A percentile compares a stretch with the other conserved stretches of the same genome.
phyloP scores from a whole-genome alignment of 2,888 invertebrate genomes.

The Coenonympha glycerion region DNA sequence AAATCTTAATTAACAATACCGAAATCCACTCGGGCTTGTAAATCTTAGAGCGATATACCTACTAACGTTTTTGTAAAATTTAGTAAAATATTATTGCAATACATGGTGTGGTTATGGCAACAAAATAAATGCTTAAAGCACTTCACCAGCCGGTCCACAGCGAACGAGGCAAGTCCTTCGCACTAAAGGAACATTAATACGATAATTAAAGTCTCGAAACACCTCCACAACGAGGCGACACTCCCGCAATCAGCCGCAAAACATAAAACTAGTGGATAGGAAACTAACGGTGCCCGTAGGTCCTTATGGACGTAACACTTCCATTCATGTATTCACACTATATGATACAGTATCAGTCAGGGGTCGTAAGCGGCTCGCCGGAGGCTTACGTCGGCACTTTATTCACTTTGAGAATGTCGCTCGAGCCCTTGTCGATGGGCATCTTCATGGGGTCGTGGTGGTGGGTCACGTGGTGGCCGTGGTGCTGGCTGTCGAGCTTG shows the following conservation, averaged over 20 bases:
- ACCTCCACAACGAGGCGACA: constrained; percentile 59
- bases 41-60: constrained; percentile 67
- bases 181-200: constrained; percentile 72
- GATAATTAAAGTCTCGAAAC: constrained; percentile 54
- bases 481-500: constrained; percentile 83
- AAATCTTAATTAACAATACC: constrained; percentile 76
- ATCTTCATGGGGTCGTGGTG: constrained; percentile 84
- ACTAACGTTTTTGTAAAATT: constrained; percentile 70
- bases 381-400: constrained; percentile 85
- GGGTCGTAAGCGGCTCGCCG: constrained; percentile 52
- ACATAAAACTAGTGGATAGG: constrained; percentile 74
- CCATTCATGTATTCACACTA: constrained; percentile 68
- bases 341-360: constrained; percentile 75
- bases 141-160: constrained; percentile 72
- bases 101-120: constrained; percentile 76
- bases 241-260: constrained; percentile 57
- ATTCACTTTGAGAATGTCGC: constrained; percentile 85
- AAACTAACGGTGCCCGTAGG: constrained; percentile 62
- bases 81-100: constrained; percentile 76
- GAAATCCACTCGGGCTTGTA: constrained; percentile 66
- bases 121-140: constrained; percentile 78
- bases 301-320: constrained; percentile 69
- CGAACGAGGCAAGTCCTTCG: constrained; percentile 67
- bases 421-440: constrained; percentile 83
- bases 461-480: constrained; percentile 81